Percentiles rank a stretch among this genome's conserved stretches.
phyloP scores from a whole-genome alignment of 2,797 vertebrate genomes.

The Eupleurogrammus muticus region DNA sequence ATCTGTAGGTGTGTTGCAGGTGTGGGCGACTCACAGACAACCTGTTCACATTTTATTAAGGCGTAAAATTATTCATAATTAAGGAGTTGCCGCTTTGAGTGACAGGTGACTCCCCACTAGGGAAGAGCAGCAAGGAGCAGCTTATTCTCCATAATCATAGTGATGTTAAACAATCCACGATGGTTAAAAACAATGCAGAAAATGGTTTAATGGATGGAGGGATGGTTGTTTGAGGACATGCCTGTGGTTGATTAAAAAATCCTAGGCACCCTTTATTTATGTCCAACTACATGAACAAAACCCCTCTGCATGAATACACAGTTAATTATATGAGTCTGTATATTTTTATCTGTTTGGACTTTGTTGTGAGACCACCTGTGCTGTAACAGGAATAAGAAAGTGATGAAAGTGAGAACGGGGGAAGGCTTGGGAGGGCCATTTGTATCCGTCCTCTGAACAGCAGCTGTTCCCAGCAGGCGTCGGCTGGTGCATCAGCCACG shows the following conservation, averaged over 20 bases:
- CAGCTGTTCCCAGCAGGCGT: constrained; percentile 45
- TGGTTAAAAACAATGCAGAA: no score
- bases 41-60: no score
- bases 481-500: constrained; percentile 32
- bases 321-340: background rate
- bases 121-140: no score
- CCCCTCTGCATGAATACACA: background rate
- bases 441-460: constrained; percentile 30
- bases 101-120: no score
- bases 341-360: background rate
- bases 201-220: background rate
- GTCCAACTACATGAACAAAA: background rate
- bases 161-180: background rate
- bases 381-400: background rate
- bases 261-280: background rate
- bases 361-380: background rate
- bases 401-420: background rate
- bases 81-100: no score
- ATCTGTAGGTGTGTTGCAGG: no score
- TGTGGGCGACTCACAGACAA: no score
- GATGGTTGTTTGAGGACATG: background rate
- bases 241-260: background rate
- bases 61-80: no score
- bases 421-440: constrained; percentile 17
- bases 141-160: background rate